Conservation (phyloP, 2,797 vertebrate species). For the Pygocentrus nattereri region DNA sequence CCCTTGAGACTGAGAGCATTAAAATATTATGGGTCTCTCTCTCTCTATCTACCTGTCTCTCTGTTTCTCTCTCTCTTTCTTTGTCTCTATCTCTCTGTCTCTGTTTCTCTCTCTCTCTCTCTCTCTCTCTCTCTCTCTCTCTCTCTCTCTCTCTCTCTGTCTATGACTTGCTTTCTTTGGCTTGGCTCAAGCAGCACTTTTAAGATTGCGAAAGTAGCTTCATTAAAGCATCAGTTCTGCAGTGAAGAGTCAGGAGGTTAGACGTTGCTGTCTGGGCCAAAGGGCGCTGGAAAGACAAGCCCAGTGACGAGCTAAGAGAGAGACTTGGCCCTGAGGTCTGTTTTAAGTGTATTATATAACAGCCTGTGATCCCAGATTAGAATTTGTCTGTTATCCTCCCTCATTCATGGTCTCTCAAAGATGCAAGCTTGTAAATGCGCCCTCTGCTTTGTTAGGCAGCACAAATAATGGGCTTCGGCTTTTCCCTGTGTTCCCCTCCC, state of each 20-base stretch:
- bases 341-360: slow-evolving; percentile 26
- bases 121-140: background rate
- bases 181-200: slow-evolving; percentile 10
- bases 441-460: background rate
- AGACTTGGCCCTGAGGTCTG: background rate
- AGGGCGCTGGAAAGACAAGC: background rate
- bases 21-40: background rate
- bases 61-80: background rate
- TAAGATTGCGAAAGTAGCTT: background rate
- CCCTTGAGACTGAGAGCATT: background rate
- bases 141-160: background rate
- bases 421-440: background rate
- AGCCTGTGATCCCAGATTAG: background rate
- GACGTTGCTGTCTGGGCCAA: slow-evolving; percentile 3
- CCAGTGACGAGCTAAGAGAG: background rate
- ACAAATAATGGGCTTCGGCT: background rate
- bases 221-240: slow-evolving; percentile 12
- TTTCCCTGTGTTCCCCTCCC: background rate
- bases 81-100: background rate
- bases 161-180: background rate
- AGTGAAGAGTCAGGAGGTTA: background rate
- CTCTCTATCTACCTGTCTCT: background rate
- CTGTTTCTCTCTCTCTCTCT: background rate
- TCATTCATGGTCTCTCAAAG: background rate
- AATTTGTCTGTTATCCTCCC: background rate